Base-by-base conservation (phyloP, 2,797 vertebrate genomes). In the Fistularia commersonii region DNA sequence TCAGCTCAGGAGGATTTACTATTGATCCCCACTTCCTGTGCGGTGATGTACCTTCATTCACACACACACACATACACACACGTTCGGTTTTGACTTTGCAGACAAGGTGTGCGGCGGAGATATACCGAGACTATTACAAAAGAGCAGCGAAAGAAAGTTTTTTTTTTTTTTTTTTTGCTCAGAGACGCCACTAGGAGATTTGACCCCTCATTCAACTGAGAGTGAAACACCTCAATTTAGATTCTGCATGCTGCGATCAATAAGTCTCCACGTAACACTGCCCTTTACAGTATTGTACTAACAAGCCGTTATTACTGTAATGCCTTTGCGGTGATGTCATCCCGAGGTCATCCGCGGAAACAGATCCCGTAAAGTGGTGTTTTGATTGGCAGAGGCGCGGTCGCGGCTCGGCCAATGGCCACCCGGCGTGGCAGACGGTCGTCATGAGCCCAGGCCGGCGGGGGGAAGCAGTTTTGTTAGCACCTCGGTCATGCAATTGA, bases 311-410 rank as follows among this genome's bases (percentile, higher is more conserved):
- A 84, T 85, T 84, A 80, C 81, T 77, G 77, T 85, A 85, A 83
- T 83, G 79, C 66, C 79, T 85, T 74, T 79, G 66, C 61, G 79
- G 80, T 83, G 85, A 88, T 87, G 84, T 88, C 85, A 88, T 86
- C 73, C 78, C 71, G 79, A 87, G 87, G 84, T 88, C 85, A 83
- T 72, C 72, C 69, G 66, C 69, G 53, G 60, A 76, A 75, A 73
- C 56, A 33, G 65, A 60, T 57, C 61, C 73, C 57, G 71, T 79
- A 71, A 34, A 32, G 59, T 80, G 84, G 55, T 23, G 32, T 59
- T 82, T 80, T 86, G 85, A 88, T 87, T 86, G 84, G 84, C 87
- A 88, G 76, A 84, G 72, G 57, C 78, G 49, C 48, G 12, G 41
- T 13, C 0, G 31, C 40, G 46, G 31, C 51, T 55, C 41, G 41